Evolutionary conservation across 2,797 vertebrate species (phyloP).

Genomic region (Mormyrops boulengeri): DNA sequence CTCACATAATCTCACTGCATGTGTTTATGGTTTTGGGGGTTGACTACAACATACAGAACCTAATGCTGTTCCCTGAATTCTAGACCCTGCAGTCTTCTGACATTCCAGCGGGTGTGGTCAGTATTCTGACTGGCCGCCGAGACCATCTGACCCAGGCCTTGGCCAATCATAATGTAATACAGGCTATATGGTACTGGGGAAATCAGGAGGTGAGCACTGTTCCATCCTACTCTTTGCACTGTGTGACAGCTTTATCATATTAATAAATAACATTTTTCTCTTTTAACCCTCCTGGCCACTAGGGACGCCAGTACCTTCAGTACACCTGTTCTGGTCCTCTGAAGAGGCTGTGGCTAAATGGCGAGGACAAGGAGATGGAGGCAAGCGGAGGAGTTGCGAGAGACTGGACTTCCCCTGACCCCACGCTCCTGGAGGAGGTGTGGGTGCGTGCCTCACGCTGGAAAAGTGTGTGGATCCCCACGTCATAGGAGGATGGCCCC

Average conservation of each 20-base stretch:
- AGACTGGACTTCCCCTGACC: conserved; percentile 45
- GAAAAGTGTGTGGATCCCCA: conserved; percentile 72
- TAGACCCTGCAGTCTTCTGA: conserved; percentile 73
- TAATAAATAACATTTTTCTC: background rate
- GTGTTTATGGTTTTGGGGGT: background rate
- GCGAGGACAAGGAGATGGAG: conserved; percentile 31
- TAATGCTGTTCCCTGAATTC: background rate
- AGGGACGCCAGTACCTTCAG: conserved; percentile 69
- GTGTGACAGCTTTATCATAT: background rate
- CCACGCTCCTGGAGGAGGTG: conserved; percentile 54
- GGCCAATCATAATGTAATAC: conserved; percentile 78
- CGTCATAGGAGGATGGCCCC: conserved; percentile 40
- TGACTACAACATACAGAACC: background rate
- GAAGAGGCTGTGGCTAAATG: conserved; percentile 55
- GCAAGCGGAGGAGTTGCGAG: background rate
- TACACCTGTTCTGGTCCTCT: conserved; percentile 56
- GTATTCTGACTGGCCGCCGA: conserved; percentile 65
- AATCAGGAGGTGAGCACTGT: conserved; percentile 60
- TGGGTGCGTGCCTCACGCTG: conserved; percentile 64
- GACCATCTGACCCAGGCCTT: conserved; percentile 73
- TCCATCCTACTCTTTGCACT: background rate
- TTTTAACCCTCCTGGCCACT: background rate
- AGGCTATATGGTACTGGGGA: conserved; percentile 85
- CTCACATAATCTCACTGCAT: background rate
- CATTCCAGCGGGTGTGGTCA: conserved; percentile 75